These are phyloP conservation scores for Drosophila pullipes DNA, from an alignment of 2,888 invertebrate genomes.

Conservation along the genomic window DNA sequence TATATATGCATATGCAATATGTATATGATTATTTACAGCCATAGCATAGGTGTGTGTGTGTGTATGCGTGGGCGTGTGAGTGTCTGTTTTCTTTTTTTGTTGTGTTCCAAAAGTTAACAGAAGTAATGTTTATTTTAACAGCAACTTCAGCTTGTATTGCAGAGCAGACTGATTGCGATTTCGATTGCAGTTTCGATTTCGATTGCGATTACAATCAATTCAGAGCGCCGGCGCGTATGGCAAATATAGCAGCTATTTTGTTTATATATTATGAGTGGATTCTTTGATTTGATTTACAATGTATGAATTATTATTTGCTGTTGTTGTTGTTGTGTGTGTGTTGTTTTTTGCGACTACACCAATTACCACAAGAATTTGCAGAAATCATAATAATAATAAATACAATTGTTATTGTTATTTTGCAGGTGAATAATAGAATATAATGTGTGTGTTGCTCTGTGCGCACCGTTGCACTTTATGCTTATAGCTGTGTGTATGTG, in stretches of 20 bases:
- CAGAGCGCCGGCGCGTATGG: slow-evolving; percentile 24
- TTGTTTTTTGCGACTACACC: slow-evolving; percentile 27
- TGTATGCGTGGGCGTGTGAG: slow-evolving; percentile 3
- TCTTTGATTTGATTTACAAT: slow-evolving; percentile 1
- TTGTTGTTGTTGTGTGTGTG: slow-evolving; percentile 17
- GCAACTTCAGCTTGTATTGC: slow-evolving; percentile 3
- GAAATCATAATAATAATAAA: slow-evolving; percentile 24
- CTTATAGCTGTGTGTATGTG: slow-evolving; percentile 11
- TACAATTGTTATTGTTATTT: slow-evolving; percentile 32
- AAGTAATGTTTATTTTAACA: slow-evolving; percentile 1
- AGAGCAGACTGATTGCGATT: slow-evolving; percentile 4
- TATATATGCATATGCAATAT: slow-evolving; percentile 22
- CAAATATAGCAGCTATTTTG: slow-evolving; percentile 25
- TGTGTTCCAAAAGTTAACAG: slow-evolving; percentile 8
- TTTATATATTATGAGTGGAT: slow-evolving; percentile 10
- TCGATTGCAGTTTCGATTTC: not conserved
- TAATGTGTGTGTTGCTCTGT: slow-evolving; percentile 7
- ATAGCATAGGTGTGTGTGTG: not conserved
- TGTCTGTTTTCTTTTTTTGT: not conserved
- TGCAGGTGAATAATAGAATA: slow-evolving; percentile 8
- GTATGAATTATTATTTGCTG: slow-evolving; percentile 19
- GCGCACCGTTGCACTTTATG: slow-evolving; percentile 1
- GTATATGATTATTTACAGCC: slow-evolving; percentile 10
- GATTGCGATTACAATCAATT: not conserved
- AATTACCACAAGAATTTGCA: slow-evolving; percentile 35